Evolutionary conservation across 2,888 invertebrate genomes (phyloP).

Genomic region (Tachina lurida): DNA sequence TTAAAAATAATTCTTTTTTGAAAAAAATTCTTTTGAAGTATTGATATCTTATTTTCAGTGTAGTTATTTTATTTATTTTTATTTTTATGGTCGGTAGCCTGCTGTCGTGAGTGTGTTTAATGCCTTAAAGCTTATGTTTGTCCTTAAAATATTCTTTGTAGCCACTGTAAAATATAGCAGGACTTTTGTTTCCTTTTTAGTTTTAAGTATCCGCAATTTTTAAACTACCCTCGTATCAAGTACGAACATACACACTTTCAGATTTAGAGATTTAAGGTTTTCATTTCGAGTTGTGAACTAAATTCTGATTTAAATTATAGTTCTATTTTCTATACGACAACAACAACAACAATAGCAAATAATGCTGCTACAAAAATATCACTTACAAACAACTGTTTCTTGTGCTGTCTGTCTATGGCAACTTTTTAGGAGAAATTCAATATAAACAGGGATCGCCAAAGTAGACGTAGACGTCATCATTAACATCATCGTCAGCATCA

Average conservation of each 20-base stretch:
- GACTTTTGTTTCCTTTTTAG: too few species aligned
- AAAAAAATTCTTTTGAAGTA: too few species aligned
- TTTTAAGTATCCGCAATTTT: too few species aligned
- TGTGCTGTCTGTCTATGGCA: constrained; percentile 42
- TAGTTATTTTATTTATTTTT: too few species aligned
- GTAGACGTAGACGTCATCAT: constrained; percentile 66
- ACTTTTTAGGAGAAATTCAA: constrained; percentile 48
- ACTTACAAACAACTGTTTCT: constrained; percentile 66
- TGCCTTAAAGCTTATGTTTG: too few species aligned
- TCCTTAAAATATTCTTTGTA: too few species aligned
- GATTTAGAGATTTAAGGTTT: constrained; percentile 51
- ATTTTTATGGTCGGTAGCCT: too few species aligned
- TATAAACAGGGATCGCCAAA: constrained; percentile 69
- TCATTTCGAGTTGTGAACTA: constrained; percentile 69
- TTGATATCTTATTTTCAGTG: too few species aligned
- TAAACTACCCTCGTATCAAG: constrained; percentile 18
- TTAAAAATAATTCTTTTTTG: too few species aligned
- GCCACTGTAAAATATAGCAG: too few species aligned
- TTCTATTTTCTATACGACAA: constrained; percentile 62
- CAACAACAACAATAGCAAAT: constrained; percentile 12
- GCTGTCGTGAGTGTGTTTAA: too few species aligned
- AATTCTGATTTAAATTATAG: constrained; percentile 66
- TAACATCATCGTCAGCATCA: constrained; percentile 49
- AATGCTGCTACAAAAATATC: constrained; percentile 59
- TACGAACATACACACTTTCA: constrained; percentile 36